Conservation (phyloP, 2,113 vertebrate species). For the Panurus biarmicus region DNA sequence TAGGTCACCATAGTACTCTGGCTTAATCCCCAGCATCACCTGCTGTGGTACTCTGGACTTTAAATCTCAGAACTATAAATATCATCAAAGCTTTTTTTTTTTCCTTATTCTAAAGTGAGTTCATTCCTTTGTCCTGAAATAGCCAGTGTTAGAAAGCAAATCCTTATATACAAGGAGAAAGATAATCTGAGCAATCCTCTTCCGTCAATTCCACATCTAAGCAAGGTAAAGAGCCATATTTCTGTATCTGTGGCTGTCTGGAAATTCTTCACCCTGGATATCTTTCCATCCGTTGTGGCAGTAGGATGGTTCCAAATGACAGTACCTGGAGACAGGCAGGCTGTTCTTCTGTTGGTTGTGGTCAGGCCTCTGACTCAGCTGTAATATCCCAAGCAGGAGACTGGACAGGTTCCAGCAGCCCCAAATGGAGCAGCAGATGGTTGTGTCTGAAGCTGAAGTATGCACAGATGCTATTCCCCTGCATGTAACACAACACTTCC, state of each 20-base stretch:
- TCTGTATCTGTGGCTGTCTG: not conserved
- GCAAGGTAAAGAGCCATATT: not conserved
- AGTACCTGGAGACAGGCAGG: not conserved
- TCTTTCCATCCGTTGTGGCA: not conserved
- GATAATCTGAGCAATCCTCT: not conserved
- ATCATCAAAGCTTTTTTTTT: not conserved
- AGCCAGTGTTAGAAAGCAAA: not conserved
- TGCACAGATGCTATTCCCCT: constrained; percentile 26
- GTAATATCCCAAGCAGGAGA: not conserved
- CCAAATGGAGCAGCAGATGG: constrained; percentile 46
- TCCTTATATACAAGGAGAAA: not conserved
- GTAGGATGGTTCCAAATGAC: not conserved
- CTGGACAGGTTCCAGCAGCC: constrained; percentile 27
- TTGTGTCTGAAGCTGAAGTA: constrained; percentile 42
- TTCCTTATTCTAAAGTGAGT: not conserved
- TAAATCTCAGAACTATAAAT: constrained; percentile 24
- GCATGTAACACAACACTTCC: not conserved
- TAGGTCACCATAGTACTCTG: not conserved
- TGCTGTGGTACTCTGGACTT: not conserved
- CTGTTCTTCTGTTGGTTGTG: not conserved
- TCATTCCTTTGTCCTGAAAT: not conserved
- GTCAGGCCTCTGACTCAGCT: not conserved
- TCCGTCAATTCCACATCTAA: not conserved
- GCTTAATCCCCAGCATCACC: not conserved
- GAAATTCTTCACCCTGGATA: not conserved